phyloP scores from a whole-genome alignment of 92 coral and sea anemone genomes.

The Zoanthus solanderi region DNA sequence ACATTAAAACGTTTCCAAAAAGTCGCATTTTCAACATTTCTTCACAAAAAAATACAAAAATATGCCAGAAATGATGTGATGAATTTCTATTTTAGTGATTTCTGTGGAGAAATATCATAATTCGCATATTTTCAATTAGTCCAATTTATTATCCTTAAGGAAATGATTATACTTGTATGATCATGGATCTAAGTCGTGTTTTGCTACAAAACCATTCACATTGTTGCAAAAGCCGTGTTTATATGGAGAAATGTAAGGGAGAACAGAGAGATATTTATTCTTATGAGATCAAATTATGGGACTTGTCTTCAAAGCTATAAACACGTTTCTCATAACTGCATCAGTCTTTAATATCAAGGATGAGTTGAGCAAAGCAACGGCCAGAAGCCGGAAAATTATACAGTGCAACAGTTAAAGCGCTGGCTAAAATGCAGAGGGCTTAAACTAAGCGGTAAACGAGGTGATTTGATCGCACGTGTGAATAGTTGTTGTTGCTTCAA shows the following conservation, averaged over 20 bases:
- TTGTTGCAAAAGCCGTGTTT: background rate
- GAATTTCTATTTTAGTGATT: background rate
- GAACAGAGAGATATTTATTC: constrained; percentile 23
- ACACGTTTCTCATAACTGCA: background rate
- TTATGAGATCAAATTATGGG: background rate
- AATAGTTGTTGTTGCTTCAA: too few relatives aligned
- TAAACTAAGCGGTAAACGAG: too few relatives aligned
- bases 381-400: too few relatives aligned
- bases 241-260: constrained; percentile 24
- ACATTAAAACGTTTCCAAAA: constrained; percentile 8
- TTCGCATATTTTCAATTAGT: background rate
- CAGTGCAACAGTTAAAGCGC: too few relatives aligned
- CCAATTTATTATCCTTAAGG: background rate
- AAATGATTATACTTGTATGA: constrained; percentile 5
- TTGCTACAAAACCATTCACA: background rate
- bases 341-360: too few relatives aligned
- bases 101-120: constrained; percentile 2
- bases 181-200: background rate
- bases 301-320: constrained; percentile 2
- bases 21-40: background rate
- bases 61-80: constrained; percentile 11
- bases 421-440: too few relatives aligned
- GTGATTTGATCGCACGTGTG: too few relatives aligned
- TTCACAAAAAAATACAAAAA: background rate
- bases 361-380: too few relatives aligned